These are phyloP conservation scores for Coelopa pilipes DNA, from an alignment of 2,888 invertebrate species.

Conservation along the genomic window DNA sequence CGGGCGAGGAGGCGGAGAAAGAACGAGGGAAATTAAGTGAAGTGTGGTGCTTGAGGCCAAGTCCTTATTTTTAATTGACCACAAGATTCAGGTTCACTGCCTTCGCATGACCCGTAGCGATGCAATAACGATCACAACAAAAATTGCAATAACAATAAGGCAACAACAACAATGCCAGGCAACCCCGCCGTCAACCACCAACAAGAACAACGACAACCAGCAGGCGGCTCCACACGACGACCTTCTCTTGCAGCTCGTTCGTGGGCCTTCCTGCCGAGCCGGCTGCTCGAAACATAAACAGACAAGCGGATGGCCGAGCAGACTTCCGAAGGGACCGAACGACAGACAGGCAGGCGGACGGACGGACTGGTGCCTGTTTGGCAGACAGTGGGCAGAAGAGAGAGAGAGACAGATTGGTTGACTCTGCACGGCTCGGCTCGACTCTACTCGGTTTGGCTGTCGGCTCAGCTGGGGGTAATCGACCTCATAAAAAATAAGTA, in stretches of 20 bases:
- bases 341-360: neutral
- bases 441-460: neutral
- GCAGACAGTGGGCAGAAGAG: neutral
- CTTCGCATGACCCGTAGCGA: conserved; percentile 2
- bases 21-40: neutral
- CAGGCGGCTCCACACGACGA: too few relatives aligned
- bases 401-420: neutral
- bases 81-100: conserved; percentile 37
- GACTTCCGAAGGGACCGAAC: too few relatives aligned
- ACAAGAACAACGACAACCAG: too few relatives aligned
- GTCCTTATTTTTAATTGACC: conserved; percentile 36
- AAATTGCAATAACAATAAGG: too few relatives aligned
- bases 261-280: too few relatives aligned
- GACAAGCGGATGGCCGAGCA: too few relatives aligned
- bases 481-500: conserved; percentile 38
- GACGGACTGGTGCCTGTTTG: neutral
- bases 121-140: neutral
- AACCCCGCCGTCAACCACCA: too few relatives aligned
- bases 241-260: neutral
- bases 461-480: conserved; percentile 30
- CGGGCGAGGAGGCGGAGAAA: too few relatives aligned
- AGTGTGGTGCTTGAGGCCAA: conserved; percentile 13
- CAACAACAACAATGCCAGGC: too few relatives aligned
- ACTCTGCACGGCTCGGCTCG: neutral
- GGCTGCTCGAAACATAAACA: too few relatives aligned